These are phyloP conservation scores for Myotis lucifugus DNA, from an alignment of 2,113 vertebrate species.

Conservation along the genomic window DNA sequence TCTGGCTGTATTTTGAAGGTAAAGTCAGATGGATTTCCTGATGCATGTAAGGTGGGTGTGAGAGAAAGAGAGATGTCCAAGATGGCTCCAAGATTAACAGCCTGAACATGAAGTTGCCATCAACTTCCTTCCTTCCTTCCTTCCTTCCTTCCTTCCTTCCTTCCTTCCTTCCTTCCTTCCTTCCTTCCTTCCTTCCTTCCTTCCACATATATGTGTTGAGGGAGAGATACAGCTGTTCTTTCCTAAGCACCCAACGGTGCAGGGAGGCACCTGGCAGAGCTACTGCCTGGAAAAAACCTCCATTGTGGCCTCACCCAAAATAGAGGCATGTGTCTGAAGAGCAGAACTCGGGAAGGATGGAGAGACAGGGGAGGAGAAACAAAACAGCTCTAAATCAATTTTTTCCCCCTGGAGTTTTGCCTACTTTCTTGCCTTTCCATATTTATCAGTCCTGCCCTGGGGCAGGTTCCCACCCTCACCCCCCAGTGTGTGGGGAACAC, in stretches of 20 bases:
- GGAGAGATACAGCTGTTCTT: not conserved
- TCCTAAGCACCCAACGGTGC: not conserved
- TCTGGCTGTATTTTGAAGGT: not conserved
- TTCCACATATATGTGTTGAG: not conserved
- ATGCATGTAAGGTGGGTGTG: not conserved
- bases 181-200: not conserved
- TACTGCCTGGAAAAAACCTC: not conserved
- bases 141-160: not conserved
- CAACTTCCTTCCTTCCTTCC: not conserved
- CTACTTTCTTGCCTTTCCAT: not conserved
- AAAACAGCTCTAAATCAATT: fast-evolving
- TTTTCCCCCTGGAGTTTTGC: not conserved
- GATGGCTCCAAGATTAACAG: not conserved
- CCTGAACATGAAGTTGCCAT: not conserved
- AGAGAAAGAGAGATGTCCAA: not conserved
- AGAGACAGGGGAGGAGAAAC: no score
- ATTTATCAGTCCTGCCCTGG: not conserved
- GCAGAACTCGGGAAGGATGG: not conserved
- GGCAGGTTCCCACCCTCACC: not conserved
- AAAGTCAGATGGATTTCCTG: not conserved
- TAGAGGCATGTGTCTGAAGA: not conserved
- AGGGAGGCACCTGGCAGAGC: not conserved
- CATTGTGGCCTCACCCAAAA: not conserved
- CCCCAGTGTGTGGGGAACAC: not conserved
- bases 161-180: not conserved